These are phyloP conservation scores for Neuroscelio doddi DNA, from an alignment of 2,888 invertebrate genomes.

Conservation along the genomic window DNA sequence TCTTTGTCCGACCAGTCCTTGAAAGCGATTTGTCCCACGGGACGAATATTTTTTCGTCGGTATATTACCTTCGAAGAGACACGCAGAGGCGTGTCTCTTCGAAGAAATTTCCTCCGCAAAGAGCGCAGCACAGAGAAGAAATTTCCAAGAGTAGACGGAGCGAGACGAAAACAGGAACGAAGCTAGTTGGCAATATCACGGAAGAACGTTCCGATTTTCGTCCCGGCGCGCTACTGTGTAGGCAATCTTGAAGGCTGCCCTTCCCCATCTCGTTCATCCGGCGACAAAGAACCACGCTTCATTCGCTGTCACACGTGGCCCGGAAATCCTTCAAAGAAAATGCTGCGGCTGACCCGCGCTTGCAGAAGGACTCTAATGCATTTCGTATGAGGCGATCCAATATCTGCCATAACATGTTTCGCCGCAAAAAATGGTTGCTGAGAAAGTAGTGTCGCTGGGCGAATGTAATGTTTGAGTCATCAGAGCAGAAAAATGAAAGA, in stretches of 20 bases:
- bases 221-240: slow-evolving; percentile 47
- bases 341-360: slow-evolving; percentile 6
- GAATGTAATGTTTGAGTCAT: neutral
- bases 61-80: slow-evolving; percentile 34
- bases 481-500: neutral
- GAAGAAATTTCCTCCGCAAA: slow-evolving; percentile 31
- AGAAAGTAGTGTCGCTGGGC: neutral
- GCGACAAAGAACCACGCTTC: slow-evolving; percentile 27
- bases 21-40: slow-evolving; percentile 46
- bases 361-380: slow-evolving; percentile 19
- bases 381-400: slow-evolving; percentile 18
- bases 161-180: slow-evolving; percentile 27
- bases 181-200: slow-evolving; percentile 51
- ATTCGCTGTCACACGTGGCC: neutral
- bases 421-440: neutral
- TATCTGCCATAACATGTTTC: slow-evolving; percentile 4
- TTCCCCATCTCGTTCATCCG: slow-evolving; percentile 26
- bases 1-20: slow-evolving; percentile 32
- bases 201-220: slow-evolving; percentile 52
- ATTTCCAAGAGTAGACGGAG: slow-evolving; percentile 30
- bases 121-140: slow-evolving; percentile 29
- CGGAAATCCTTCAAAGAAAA: slow-evolving; percentile 19
- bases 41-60: slow-evolving; percentile 45
- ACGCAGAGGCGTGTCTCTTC: slow-evolving; percentile 21
- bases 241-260: slow-evolving; percentile 52